Percentiles rank a stretch among this genome's conserved stretches.
These are phyloP conservation scores for Drosophila trapezifrons DNA, from an alignment of 1,140 invertebrate genomes.

Conservation along the genomic window DNA sequence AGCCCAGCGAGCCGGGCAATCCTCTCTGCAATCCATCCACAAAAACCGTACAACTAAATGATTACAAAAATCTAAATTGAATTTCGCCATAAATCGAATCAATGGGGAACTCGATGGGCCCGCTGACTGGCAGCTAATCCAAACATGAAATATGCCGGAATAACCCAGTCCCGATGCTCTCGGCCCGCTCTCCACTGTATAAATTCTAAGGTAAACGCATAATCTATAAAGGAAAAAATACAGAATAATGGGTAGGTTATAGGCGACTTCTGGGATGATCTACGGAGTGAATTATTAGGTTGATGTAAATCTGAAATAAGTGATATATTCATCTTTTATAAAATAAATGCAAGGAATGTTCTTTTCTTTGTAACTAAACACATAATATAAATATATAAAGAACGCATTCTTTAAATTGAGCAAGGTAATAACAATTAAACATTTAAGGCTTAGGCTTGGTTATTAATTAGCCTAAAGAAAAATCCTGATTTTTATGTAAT, in stretches of 20 bases:
- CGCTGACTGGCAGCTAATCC: constrained; percentile 63
- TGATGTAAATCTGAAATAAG: not conserved
- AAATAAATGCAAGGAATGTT: too few species aligned
- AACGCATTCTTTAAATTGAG: too few species aligned
- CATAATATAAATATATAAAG: too few species aligned
- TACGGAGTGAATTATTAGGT: not conserved
- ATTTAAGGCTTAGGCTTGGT: too few species aligned
- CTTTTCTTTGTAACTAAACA: too few species aligned
- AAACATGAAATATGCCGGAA: constrained; percentile 73
- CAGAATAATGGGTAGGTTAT: not conserved
- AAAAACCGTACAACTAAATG: constrained; percentile 73
- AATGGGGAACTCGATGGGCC: constrained; percentile 31
- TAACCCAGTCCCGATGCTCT: constrained; percentile 48
- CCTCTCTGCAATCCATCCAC: constrained; percentile 13
- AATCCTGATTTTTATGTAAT: too few species aligned
- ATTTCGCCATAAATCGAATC: constrained; percentile 77
- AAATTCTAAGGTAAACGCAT: constrained; percentile 75
- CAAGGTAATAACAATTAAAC: too few species aligned
- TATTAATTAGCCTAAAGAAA: not conserved
- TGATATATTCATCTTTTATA: too few species aligned
- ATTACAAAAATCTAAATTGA: constrained; percentile 81
- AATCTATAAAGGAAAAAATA: constrained; percentile 44
- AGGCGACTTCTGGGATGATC: constrained; percentile 15
- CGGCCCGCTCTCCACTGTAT: constrained; percentile 47
- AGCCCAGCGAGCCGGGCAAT: constrained; percentile 54